Evolutionary conservation across 2,113 vertebrate species (phyloP), one percentile per base, ranked within the genome.

Genomic region (Pygoscelis antarcticus): DNA sequence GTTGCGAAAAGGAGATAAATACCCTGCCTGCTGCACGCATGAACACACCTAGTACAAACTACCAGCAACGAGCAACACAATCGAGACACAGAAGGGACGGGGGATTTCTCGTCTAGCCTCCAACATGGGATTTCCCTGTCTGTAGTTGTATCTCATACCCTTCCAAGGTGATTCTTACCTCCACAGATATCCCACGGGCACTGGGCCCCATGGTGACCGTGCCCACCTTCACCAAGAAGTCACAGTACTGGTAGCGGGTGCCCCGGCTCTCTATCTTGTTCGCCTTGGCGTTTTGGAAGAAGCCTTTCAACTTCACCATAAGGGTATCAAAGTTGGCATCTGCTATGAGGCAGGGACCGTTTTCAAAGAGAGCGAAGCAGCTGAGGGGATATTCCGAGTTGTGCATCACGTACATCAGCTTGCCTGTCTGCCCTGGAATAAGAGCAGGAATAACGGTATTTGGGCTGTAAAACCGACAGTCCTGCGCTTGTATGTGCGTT

Each of bases 351-450:
- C 98, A 99, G 61, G 99, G 99, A 7, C 99, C 99, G 0, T 98
- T 99, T 93, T 99, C 99, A 29, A 99, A 99, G 94, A 99, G 98
- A 58, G 99, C 99, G 15, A 99, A 98, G 97, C 99, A 99, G 98
- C 99, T 99, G 96, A 99, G 97, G 2, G 99, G 99, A 16, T 98
- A 99, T 95, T 99, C 99, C 0, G 99, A 99, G 97, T 99, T 99
- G 98, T 99, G 99, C 99, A 99, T 99, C 96, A 99, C 99, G 3
- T 99, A 99, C 96, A 99, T 98, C 91, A 99, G 98, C 98, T 99
- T 99, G 57, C 99, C 97, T 0, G 99, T 97, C 98, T 99, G 99
- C 93, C 99, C 99, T 99, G 98, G 3, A 86, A 85, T 0, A 54
- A 95, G 19, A 95, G 36, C 55, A 6, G 38, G 38, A 38, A 38